These are phyloP conservation scores for Fragum whitleyi DNA, from an alignment of 2,888 invertebrate species.

Conservation along the genomic window DNA sequence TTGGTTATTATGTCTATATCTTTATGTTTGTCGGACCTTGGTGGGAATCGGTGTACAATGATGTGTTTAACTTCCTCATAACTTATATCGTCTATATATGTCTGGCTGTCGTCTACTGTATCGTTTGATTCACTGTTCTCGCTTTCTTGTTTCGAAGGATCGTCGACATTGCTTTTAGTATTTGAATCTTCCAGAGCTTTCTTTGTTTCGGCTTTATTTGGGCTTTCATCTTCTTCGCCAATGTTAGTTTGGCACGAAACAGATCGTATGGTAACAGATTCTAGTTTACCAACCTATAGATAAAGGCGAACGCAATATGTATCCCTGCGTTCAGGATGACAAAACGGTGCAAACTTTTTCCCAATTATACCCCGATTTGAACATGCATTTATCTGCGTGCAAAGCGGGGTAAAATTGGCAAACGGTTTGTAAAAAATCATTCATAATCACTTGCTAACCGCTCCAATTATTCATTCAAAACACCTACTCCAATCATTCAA, in stretches of 20 bases:
- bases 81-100: conserved; percentile 14
- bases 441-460: too few species aligned
- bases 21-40: background rate
- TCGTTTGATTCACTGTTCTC: background rate
- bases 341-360: too few species aligned
- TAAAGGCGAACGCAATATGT: background rate
- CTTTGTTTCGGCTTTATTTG: background rate
- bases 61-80: conserved; percentile 35
- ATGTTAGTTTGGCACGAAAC: conserved; percentile 46
- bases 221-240: background rate
- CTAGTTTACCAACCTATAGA: conserved; percentile 47
- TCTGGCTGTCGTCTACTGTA: background rate
- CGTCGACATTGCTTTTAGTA: background rate
- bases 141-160: background rate
- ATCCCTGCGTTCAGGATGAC: too few species aligned
- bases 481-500: too few species aligned
- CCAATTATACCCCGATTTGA: too few species aligned
- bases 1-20: background rate
- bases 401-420: too few species aligned
- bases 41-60: conserved; percentile 36
- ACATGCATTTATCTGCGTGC: too few species aligned
- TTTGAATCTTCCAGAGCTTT: background rate
- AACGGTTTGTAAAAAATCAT: too few species aligned
- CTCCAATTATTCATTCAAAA: too few species aligned
- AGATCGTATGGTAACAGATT: conserved; percentile 41